phyloP scores from a whole-genome alignment of 2,888 invertebrate genomes.

The Monopis laevigella region DNA sequence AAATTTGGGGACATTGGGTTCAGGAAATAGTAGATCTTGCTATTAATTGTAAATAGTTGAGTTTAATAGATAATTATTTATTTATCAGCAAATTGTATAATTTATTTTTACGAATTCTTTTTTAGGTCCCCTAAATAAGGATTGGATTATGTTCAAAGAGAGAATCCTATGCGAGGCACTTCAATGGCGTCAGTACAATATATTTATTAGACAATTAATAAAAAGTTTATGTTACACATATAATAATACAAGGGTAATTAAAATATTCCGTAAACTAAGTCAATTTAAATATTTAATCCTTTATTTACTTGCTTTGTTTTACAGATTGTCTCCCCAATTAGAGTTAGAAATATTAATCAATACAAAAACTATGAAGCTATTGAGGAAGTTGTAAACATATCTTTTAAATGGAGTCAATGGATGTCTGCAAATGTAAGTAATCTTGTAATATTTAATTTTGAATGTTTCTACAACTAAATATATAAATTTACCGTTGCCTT shows the following conservation, averaged over 20 bases:
- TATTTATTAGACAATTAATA: slow-evolving; percentile 20
- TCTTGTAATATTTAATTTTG: not conserved
- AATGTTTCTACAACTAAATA: no score
- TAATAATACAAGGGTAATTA: not conserved
- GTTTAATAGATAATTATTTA: not conserved
- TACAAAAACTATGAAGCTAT: slow-evolving; percentile 40
- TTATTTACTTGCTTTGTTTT: no score
- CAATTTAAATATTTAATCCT: no score
- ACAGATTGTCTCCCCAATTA: slow-evolving; percentile 42
- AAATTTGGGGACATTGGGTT: slow-evolving; percentile 54
- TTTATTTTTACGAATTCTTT: no score
- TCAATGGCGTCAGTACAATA: slow-evolving; percentile 54
- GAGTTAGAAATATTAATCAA: slow-evolving; percentile 34
- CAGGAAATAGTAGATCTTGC: slow-evolving; percentile 43
- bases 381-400: slow-evolving; percentile 45
- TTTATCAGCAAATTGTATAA: no score
- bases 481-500: no score
- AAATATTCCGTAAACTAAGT: no score
- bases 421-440: slow-evolving; percentile 39
- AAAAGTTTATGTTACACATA: not conserved
- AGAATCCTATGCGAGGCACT: slow-evolving; percentile 39
- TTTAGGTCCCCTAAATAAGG: slow-evolving; percentile 21
- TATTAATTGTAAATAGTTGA: slow-evolving; percentile 16
- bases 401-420: slow-evolving; percentile 51
- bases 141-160: slow-evolving; percentile 37